phyloP scores from a whole-genome alignment of 2,888 invertebrate genomes.

The Philopedon plagiatum region DNA sequence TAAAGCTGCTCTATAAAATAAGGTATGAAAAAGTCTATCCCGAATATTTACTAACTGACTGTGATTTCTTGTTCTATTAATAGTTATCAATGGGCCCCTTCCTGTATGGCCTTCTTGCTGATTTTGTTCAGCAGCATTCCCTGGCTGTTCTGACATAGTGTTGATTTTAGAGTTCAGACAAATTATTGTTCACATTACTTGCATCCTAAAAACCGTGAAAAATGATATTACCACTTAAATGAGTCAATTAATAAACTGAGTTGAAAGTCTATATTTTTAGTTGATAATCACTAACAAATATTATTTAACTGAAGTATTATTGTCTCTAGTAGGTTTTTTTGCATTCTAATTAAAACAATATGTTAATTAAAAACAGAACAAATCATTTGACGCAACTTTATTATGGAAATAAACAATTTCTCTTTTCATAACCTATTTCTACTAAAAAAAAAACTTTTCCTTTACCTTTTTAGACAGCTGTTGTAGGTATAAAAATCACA shows the following conservation, averaged over 20 bases:
- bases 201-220: conserved; percentile 17
- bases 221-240: not conserved
- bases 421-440: conserved; percentile 28
- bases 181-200: not conserved
- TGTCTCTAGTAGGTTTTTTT: not conserved
- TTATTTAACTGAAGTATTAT: not conserved
- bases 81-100: conserved; percentile 73
- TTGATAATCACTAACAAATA: too few species aligned
- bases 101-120: conserved; percentile 64
- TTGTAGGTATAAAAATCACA: not conserved
- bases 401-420: conserved; percentile 20
- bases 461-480: conserved; percentile 4
- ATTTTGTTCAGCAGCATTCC: conserved; percentile 53
- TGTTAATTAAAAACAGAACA: conserved; percentile 24
- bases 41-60: conserved; percentile 86
- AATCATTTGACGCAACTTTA: conserved; percentile 19
- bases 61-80: conserved; percentile 72
- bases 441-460: not conserved
- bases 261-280: not conserved
- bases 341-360: conserved; percentile 17
- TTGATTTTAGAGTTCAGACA: not conserved
- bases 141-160: conserved; percentile 39
- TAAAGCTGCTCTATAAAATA: conserved; percentile 93
- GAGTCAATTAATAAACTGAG: not conserved
- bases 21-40: conserved; percentile 93